phyloP scores from a whole-genome alignment of 2,888 invertebrate genomes.

The Meganola albula region DNA sequence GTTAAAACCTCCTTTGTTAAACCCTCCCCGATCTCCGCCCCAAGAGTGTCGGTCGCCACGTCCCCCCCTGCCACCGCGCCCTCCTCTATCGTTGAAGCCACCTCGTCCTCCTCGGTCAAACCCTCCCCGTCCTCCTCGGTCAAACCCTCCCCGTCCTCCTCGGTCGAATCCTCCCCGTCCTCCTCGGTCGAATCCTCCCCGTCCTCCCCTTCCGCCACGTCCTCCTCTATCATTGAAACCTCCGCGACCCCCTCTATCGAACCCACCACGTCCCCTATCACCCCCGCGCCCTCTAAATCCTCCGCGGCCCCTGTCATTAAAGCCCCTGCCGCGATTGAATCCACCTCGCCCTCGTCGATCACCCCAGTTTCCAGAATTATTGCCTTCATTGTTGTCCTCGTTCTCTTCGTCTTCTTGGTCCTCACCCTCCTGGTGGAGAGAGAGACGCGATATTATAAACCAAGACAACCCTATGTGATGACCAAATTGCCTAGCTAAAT shows the following conservation, averaged over 20 bases:
- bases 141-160: slow-evolving; percentile 38
- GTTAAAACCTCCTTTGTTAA: slow-evolving; percentile 74
- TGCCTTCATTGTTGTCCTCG: slow-evolving; percentile 41
- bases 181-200: slow-evolving; percentile 46
- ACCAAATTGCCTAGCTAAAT: slow-evolving; percentile 40
- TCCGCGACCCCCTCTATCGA: slow-evolving; percentile 44
- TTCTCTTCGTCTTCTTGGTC: slow-evolving; percentile 45
- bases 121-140: slow-evolving; percentile 41
- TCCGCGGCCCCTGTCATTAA: slow-evolving; percentile 47
- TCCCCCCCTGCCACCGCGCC: slow-evolving; percentile 38
- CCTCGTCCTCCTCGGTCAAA: slow-evolving; percentile 35
- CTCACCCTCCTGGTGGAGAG: slow-evolving; percentile 60
- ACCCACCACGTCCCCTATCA: slow-evolving; percentile 39
- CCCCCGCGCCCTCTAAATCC: slow-evolving; percentile 43
- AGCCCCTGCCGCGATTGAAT: slow-evolving; percentile 50
- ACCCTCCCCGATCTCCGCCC: slow-evolving; percentile 64
- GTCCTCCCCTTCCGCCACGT: slow-evolving; percentile 52
- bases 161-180: slow-evolving; percentile 39
- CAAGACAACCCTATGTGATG: slow-evolving; percentile 70
- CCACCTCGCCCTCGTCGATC: slow-evolving; percentile 47
- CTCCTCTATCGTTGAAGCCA: slow-evolving; percentile 42
- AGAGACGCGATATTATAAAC: slow-evolving; percentile 51
- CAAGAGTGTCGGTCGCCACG: slow-evolving; percentile 63
- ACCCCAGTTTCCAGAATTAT: slow-evolving; percentile 46
- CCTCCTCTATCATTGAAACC: slow-evolving; percentile 39